A percentile compares a stretch with the other conserved stretches of the same genome.
These are phyloP conservation scores for Larimichthys polyactis DNA, from an alignment of 2,113 vertebrate genomes.

Conservation along the genomic window DNA sequence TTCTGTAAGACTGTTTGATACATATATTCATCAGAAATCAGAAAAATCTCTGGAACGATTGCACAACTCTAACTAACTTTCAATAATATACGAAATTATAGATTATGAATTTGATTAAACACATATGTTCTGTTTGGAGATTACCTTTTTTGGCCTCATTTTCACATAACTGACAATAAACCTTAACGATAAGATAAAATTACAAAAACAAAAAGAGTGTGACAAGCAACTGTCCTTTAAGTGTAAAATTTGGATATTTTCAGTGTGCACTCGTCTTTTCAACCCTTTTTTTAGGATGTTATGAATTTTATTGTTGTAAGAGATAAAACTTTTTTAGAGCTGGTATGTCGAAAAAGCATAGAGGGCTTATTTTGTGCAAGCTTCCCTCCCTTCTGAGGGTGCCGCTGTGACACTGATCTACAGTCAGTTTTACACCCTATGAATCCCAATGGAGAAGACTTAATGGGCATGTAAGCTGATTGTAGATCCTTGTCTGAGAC, in stretches of 20 bases:
- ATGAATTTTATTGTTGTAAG: background rate
- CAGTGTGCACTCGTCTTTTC: no score
- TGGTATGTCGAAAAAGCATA: background rate
- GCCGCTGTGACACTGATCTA: constrained; percentile 43
- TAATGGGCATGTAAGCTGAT: constrained; percentile 57
- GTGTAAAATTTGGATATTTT: background rate
- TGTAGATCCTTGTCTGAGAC: constrained; percentile 37
- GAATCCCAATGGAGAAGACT: constrained; percentile 45
- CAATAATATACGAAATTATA: background rate
- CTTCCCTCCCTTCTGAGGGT: background rate
- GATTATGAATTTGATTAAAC: background rate
- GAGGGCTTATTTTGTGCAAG: constrained; percentile 8
- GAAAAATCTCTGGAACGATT: background rate
- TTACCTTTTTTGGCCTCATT: background rate
- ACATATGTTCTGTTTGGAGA: background rate
- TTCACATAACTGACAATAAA: background rate
- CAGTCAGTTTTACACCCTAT: constrained; percentile 37
- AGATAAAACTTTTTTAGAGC: constrained; percentile 1
- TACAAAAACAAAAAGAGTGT: background rate
- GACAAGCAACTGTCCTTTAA: background rate
- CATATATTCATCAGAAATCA: background rate
- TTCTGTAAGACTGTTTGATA: background rate
- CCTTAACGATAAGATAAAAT: background rate
- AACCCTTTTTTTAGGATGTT: background rate
- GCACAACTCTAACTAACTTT: background rate